A percentile compares a stretch with the other conserved stretches of the same genome.
phyloP scores from a whole-genome alignment of 2,888 invertebrate species.

The Ichneumon xanthorius region DNA sequence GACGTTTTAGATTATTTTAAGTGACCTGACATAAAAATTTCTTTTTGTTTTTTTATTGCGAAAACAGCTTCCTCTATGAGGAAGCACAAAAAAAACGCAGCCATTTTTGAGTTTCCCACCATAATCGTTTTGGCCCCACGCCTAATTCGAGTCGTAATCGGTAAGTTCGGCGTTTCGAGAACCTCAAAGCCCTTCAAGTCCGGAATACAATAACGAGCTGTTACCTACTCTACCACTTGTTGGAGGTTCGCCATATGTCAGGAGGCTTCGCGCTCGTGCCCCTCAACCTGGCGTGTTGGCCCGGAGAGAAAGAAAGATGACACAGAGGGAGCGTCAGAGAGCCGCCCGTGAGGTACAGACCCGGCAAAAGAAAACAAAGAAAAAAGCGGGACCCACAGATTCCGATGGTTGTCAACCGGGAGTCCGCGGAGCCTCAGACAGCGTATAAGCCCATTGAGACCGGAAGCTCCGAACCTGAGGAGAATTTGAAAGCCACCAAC shows the following conservation, averaged over 20 bases:
- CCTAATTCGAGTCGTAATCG: not conserved
- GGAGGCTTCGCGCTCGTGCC: slow-evolving; percentile 66
- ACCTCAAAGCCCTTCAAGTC: not conserved
- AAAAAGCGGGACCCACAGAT: slow-evolving; percentile 66
- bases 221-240: slow-evolving; percentile 78
- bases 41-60: no score
- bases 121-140: no score
- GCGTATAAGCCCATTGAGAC: not conserved
- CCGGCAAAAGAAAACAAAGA: slow-evolving; percentile 5
- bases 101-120: no score
- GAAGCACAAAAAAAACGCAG: no score
- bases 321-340: slow-evolving; percentile 23
- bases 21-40: no score
- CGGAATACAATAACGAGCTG: not conserved
- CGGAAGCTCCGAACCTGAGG: not conserved
- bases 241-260: slow-evolving; percentile 81
- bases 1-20: no score
- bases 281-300: slow-evolving; percentile 43
- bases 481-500: not conserved
- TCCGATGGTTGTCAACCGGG: slow-evolving; percentile 44
- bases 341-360: slow-evolving; percentile 70
- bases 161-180: not conserved
- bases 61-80: no score
- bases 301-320: slow-evolving; percentile 30
- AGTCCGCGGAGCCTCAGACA: not conserved